phyloP scores from a whole-genome alignment of 37 sponge, comb jelly and placozoan species.

The Chondrilla cf. caribensis region DNA sequence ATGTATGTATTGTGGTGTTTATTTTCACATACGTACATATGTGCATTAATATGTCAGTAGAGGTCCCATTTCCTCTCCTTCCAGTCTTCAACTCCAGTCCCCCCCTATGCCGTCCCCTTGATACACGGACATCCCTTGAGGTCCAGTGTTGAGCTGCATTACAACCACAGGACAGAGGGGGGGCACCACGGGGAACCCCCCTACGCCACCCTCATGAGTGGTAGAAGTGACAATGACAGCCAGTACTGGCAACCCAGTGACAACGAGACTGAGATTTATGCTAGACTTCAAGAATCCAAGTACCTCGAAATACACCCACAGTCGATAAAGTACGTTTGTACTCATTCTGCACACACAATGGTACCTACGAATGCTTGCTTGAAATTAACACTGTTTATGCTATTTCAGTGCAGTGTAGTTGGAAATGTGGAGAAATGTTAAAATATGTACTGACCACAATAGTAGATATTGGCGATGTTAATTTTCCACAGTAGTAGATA shows the following conservation, averaged over 20 bases:
- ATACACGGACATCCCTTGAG: constrained; percentile 3
- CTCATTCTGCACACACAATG: too few relatives aligned
- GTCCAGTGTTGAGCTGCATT: neutral
- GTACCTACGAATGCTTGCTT: neutral
- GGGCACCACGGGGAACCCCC: neutral
- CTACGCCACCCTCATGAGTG: neutral
- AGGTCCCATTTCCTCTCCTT: neutral
- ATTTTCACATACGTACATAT: neutral
- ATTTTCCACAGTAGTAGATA: too few relatives aligned
- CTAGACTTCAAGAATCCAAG: neutral
- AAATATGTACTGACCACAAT: too few relatives aligned
- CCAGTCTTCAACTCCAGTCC: neutral
- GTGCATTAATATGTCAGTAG: neutral
- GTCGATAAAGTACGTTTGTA: neutral
- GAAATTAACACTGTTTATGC: neutral
- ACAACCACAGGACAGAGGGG: too few relatives aligned
- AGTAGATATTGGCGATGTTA: too few relatives aligned
- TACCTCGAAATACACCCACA: neutral
- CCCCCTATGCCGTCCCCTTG: constrained; percentile 21
- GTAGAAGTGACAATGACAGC: neutral
- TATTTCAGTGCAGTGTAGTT: too few relatives aligned
- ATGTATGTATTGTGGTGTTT: neutral
- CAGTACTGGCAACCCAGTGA: constrained; percentile 8
- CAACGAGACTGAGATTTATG: constrained; percentile 10
- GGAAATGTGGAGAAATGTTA: too few relatives aligned